phyloP scores from a whole-genome alignment of 1,140 invertebrate species.

The Leptonema lineaticorne region DNA sequence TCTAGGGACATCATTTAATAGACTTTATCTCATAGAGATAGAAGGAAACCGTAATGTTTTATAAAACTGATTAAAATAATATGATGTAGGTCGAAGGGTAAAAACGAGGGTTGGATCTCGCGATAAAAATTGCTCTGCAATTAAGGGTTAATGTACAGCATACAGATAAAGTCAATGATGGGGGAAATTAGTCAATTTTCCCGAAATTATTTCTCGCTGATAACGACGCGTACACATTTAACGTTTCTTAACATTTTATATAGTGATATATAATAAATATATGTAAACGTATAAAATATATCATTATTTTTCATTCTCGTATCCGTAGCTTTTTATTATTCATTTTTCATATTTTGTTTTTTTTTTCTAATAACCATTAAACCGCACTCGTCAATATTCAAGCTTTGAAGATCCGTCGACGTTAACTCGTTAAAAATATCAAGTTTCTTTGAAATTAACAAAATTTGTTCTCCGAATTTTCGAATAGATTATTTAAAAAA shows the following conservation, averaged over 20 bases:
- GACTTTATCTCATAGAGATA: too few species aligned
- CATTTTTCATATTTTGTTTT: not conserved
- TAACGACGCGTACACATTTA: too few species aligned
- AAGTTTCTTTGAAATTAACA: not conserved
- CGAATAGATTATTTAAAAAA: too few species aligned
- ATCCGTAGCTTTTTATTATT: too few species aligned
- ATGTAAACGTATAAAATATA: too few species aligned
- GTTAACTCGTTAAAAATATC: not conserved
- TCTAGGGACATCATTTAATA: too few species aligned
- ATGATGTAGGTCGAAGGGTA: not conserved
- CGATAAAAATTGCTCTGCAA: slow-evolving; percentile 6
- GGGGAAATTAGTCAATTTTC: slow-evolving; percentile 3
- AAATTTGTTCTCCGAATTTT: too few species aligned
- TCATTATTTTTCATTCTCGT: too few species aligned
- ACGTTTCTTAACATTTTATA: too few species aligned
- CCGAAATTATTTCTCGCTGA: not conserved
- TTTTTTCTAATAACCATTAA: not conserved
- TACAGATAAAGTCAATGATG: not conserved
- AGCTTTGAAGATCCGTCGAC: not conserved
- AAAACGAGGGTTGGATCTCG: not conserved
- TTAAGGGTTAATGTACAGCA: slow-evolving; percentile 11
- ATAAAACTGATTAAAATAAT: slow-evolving; percentile 7
- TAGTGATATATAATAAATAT: too few species aligned
- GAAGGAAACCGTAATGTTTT: too few species aligned
- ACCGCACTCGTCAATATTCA: not conserved